Percentiles rank a stretch among this genome's conserved stretches.
Conservation (phyloP, 2,888 invertebrate species). For the Vanessa cardui region DNA sequence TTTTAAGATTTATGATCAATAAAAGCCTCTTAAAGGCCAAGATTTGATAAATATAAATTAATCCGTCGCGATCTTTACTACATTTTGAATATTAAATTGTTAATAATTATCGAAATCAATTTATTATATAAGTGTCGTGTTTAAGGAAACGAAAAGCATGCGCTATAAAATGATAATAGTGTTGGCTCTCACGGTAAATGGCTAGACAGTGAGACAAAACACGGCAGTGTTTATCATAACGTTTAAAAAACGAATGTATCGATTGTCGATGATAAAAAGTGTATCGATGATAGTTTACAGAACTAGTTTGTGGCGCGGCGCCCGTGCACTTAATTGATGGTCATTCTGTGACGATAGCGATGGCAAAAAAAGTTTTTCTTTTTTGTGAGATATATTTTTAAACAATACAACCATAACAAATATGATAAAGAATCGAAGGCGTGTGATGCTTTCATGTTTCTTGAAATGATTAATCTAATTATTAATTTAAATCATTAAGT, state of each 20-base stretch:
- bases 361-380: conserved; percentile 54
- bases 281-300: conserved; percentile 57
- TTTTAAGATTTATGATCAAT: background rate
- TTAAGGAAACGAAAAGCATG: background rate
- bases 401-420: background rate
- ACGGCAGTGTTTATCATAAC: conserved; percentile 26
- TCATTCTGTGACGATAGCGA: conserved; percentile 55
- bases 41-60: background rate
- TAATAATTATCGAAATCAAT: background rate
- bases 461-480: no score
- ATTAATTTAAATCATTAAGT: no score
- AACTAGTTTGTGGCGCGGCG: conserved; percentile 65
- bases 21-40: background rate
- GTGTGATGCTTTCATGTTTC: no score
- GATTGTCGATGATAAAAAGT: conserved; percentile 49
- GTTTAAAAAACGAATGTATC: conserved; percentile 40
- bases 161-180: conserved; percentile 1
- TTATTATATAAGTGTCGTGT: background rate
- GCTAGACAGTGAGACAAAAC: conserved; percentile 27
- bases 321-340: conserved; percentile 73
- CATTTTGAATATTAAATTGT: background rate
- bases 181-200: conserved; percentile 17
- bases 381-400: background rate
- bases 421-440: background rate
- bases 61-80: background rate